Evolutionary conservation across 1,140 invertebrate genomes (phyloP).

Genomic region (Subanguina moxae): DNA sequence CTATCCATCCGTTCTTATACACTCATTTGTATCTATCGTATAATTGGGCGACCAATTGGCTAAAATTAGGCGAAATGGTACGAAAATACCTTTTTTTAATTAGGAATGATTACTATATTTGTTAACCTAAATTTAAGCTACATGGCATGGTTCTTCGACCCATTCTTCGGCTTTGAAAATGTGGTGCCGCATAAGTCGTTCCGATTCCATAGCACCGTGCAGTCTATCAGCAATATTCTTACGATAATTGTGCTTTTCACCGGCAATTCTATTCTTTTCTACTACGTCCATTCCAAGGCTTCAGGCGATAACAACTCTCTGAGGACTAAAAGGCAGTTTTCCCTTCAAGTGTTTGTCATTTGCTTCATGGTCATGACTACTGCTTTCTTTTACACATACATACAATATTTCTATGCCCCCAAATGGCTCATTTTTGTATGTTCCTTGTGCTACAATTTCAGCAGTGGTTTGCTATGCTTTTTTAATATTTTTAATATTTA

Average conservation of each 20-base stretch:
- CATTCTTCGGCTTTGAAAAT: not conserved
- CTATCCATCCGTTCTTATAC: no score
- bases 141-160: slow-evolving; percentile 8
- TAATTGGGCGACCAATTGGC: no score
- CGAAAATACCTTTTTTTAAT: no score
- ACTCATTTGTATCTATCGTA: no score
- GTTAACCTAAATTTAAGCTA: not conserved
- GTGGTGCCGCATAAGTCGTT: not conserved
- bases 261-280: not conserved
- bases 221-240: not conserved
- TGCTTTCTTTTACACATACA: not conserved
- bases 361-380: not conserved
- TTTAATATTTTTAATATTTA: no score
- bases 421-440: not conserved
- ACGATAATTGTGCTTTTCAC: not conserved
- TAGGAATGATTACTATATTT: no score
- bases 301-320: not conserved
- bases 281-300: not conserved
- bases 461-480: not conserved
- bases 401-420: not conserved
- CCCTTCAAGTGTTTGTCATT: not conserved
- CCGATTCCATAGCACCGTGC: not conserved
- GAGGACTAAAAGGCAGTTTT: not conserved
- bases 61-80: no score
- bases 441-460: not conserved